These are phyloP conservation scores for Disparrhopalites patrizii DNA, from an alignment of 2,888 invertebrate genomes.

Conservation along the genomic window DNA sequence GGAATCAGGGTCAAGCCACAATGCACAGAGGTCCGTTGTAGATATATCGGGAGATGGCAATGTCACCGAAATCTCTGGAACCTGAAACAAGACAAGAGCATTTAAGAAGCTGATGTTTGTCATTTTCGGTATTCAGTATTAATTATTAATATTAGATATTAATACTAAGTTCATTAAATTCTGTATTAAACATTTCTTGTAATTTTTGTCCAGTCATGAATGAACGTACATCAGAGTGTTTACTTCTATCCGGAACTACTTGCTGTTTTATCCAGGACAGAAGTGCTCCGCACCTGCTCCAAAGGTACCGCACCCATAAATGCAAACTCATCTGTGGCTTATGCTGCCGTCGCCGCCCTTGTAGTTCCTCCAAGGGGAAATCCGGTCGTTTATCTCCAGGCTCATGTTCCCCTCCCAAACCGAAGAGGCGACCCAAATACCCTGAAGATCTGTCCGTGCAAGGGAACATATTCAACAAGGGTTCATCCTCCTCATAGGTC, in stretches of 20 bases:
- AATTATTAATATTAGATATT: too few species aligned
- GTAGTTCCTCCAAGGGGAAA: conserved; percentile 24
- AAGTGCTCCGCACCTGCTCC: conserved; percentile 14
- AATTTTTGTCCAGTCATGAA: too few species aligned
- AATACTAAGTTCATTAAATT: too few species aligned
- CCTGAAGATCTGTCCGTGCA: conserved; percentile 30
- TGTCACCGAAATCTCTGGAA: conserved; percentile 41
- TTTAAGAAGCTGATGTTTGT: background rate
- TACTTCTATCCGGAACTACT: background rate
- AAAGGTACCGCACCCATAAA: conserved; percentile 7
- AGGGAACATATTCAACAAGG: conserved; percentile 37
- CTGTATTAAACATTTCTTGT: too few species aligned
- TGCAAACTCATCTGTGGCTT: conserved; percentile 9
- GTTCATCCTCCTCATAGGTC: conserved; percentile 29
- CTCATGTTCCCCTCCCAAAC: conserved; percentile 28
- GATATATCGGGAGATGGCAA: conserved; percentile 37
- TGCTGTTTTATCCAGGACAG: background rate
- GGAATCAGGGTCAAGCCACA: conserved; percentile 35
- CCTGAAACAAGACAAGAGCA: conserved; percentile 7
- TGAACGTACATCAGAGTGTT: background rate
- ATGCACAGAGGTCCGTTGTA: conserved; percentile 34
- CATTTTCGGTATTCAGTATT: too few species aligned
- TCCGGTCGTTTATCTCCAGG: background rate
- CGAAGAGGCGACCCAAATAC: conserved; percentile 37
- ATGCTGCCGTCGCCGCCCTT: conserved; percentile 23